Base-by-base conservation (phyloP, 2,113 vertebrate genomes). In the Ophthalmolycus amberensis region DNA sequence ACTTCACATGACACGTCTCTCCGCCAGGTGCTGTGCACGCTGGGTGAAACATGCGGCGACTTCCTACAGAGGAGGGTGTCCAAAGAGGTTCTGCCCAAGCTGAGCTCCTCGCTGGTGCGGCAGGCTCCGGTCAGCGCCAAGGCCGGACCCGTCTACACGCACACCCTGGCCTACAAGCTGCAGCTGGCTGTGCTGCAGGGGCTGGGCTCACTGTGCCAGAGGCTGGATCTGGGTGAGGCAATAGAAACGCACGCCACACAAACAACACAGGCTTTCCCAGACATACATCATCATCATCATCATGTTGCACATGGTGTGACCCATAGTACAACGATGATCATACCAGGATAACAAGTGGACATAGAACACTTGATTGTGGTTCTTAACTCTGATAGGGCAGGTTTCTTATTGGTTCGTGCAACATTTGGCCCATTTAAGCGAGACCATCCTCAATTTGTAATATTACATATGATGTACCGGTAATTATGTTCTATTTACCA, bases 131-230 rank as follows among this genome's bases (percentile, higher is more conserved):
- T 95, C 38, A 99, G 97, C 18, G 95, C 95, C 91, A 95, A 94
- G 22, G 95, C 97, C 0, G 96, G 97, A 22, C 96, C 97, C 0
- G 76, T 97, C 70, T 99, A 99, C 94, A 92, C 63, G 20, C 97
- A 98, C 92, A 97, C 95, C 0, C 87, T 98, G 67, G 96, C 96
- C 88, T 99, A 96, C 95, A 99, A 98, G 90, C 79, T 99, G 75
- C 98, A 99, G 92, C 92, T 97, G 82, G 96, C 96, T 0, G 95
- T 98, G 32, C 85, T 99, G 83, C 94, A 97, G 90, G 97, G 98
- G 1, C 94, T 99, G 77, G 97, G 97, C 1, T 90, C 95, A 0
- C 96, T 99, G 42, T 98, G 97, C 1, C 87, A 96, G 82, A 92
- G 85, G 20, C 86, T 99, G 82, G 96, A 97, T 80, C 92, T 99